Evolutionary conservation across 2,797 vertebrate species (phyloP), one percentile per base, ranked within the genome.

Genomic region (Varecia variegata): DNA sequence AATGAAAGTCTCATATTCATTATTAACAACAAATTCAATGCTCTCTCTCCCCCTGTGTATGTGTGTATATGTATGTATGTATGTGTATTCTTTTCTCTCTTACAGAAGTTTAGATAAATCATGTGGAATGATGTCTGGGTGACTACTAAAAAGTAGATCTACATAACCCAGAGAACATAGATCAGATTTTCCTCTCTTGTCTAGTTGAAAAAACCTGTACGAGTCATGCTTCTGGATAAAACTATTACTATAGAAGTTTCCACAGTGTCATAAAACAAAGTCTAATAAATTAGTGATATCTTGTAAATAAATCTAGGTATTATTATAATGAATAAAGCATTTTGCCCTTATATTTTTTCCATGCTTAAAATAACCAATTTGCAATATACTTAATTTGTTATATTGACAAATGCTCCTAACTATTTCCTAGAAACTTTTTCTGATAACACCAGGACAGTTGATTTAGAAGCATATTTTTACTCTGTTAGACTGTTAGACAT

Each of bases 321-420:
- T 45, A 81, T 58, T 89, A 40, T 18, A 80, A 56, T 15, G 56
- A 89, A 79, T 68, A 77, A 80, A 96, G 89, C 14, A 32, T 93
- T 88, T 90, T 91, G 27, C 20, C 25, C 40, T 50, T 74, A 52
- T 43, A 50, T 7, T 11, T 76, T 54, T 82, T 74, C 73, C n/a
- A 71, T 67, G 47, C 30, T 94, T 86, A 93, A 96, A 96, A 70
- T 67, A 81, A 5, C 4, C 15, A 77, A 65, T 56, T 92, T 96
- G 32, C 35, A 82, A 89, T 54, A 81, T 43, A 43, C 15, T 88
- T 56, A 77, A 68, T 47, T 90, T 91, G 10, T 74, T 70, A 47
- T 45, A n/a, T 14, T 70, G 40, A 77, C 32, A 82, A 94, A 83
- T 35, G 32, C 3, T 82, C 23, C 25, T 50, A 79, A 93, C 6